Evolutionary conservation across 1,140 invertebrate species (phyloP).

Genomic region (Helicoverpa armigera): DNA sequence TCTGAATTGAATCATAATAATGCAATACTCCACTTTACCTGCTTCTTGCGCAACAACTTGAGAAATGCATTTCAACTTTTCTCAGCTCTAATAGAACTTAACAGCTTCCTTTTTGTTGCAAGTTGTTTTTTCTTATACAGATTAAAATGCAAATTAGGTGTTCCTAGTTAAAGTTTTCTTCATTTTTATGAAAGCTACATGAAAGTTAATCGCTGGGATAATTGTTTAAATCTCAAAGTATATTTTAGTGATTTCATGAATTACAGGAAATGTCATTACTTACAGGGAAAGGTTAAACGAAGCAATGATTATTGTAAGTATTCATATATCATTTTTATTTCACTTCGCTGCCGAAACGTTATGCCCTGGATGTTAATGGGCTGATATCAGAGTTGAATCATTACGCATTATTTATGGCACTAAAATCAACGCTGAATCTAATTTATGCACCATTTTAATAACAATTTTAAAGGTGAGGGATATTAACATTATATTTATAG

Average conservation of each 20-base stretch:
- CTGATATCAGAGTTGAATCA: conserved; percentile 15
- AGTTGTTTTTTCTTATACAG: conserved; percentile 23
- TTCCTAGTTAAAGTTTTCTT: conserved; percentile 15
- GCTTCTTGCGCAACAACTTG: conserved; percentile 16
- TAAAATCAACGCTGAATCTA: conserved; percentile 12
- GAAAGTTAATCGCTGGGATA: neutral
- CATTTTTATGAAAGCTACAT: neutral
- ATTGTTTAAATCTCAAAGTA: neutral
- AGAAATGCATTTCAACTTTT: conserved; percentile 34
- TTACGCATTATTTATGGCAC: conserved; percentile 7
- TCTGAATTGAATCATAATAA: conserved; percentile 36
- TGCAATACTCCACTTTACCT: conserved; percentile 32
- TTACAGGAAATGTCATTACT: conserved; percentile 40
- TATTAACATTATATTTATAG: conserved; percentile 22
- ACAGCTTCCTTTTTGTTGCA: conserved; percentile 22
- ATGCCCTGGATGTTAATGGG: conserved; percentile 20
- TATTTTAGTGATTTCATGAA: conserved; percentile 8
- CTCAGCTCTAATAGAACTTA: conserved; percentile 24
- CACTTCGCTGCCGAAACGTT: neutral
- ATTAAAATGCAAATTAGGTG: conserved; percentile 24
- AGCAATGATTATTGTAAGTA: conserved; percentile 41
- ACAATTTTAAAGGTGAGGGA: neutral
- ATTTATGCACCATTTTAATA: conserved; percentile 8
- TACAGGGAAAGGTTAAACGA: conserved; percentile 41
- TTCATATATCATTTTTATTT: conserved; percentile 11